These are phyloP conservation scores for Kryptolebias ocellatus DNA, from an alignment of 2,797 vertebrate genomes.

Conservation along the genomic window DNA sequence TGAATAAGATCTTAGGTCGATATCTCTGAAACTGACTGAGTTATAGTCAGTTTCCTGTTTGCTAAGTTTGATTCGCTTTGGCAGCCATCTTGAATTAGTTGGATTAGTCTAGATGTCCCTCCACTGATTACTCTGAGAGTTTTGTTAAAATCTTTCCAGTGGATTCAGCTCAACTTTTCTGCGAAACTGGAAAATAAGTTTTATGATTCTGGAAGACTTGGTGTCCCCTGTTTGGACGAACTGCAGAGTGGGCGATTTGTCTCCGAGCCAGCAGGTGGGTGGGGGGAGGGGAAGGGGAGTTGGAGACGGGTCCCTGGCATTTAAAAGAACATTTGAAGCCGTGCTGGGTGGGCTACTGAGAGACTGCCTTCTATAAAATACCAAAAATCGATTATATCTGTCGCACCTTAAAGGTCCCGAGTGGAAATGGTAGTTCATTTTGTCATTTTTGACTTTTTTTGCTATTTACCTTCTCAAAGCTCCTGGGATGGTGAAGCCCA, in stretches of 20 bases:
- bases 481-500: not conserved
- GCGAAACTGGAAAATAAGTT: conserved; percentile 50
- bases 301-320: conserved; percentile 16
- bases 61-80: too few relatives aligned
- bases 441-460: conserved; percentile 18
- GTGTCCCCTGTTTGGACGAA: conserved; percentile 31
- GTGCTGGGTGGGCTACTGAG: conserved; percentile 4
- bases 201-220: conserved; percentile 63
- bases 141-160: not conserved
- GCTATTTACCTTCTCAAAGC: conserved; percentile 5
- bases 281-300: not conserved
- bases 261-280: not conserved
- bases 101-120: too few relatives aligned
- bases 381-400: conserved; percentile 30
- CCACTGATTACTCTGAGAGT: too few relatives aligned
- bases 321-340: conserved; percentile 52
- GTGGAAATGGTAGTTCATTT: conserved; percentile 19
- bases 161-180: not conserved
- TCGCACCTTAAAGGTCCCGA: conserved; percentile 12
- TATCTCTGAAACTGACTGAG: too few relatives aligned
- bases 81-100: too few relatives aligned
- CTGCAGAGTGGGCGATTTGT: conserved; percentile 43
- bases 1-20: too few relatives aligned
- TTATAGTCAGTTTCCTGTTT: too few relatives aligned
- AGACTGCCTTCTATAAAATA: conserved; percentile 32